A percentile compares a stretch with the other conserved stretches of the same genome.
phyloP scores from a whole-genome alignment of 2,113 vertebrate genomes.

The Triplophysa siluroides region DNA sequence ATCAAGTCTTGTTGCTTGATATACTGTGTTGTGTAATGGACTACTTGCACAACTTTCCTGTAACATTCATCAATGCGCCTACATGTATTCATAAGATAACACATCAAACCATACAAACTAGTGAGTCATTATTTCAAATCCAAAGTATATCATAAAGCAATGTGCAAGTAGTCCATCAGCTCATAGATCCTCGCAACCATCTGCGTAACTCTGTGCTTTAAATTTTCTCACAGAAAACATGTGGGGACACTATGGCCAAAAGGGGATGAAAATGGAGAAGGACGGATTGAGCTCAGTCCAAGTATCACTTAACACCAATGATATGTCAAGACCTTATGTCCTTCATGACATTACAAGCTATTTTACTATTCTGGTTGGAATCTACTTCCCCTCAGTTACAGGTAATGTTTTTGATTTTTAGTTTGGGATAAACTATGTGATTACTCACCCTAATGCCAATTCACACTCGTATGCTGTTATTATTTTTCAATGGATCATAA shows the following conservation, averaged over 20 bases:
- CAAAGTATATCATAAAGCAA: no score
- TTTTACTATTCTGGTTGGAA: conserved; percentile 94
- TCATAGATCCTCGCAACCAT: not conserved
- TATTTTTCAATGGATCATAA: not conserved
- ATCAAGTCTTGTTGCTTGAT: no score
- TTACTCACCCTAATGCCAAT: no score
- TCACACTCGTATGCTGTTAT: not conserved
- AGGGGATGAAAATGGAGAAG: conserved; percentile 78
- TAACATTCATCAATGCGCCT: no score
- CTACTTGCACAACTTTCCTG: no score
- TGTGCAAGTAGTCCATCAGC: no score
- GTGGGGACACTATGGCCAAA: conserved; percentile 83
- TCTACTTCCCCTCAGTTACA: conserved; percentile 96
- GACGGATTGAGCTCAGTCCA: conserved; percentile 58
- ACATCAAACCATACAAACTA: no score
- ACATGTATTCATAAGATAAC: no score
- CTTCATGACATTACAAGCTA: conserved; percentile 86
- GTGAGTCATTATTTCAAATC: no score
- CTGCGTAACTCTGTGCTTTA: not conserved
- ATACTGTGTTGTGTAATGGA: no score
- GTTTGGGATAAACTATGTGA: no score
- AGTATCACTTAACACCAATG: conserved; percentile 50
- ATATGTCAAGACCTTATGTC: conserved; percentile 70
- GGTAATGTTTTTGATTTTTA: conserved; percentile 70
- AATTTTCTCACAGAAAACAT: conserved; percentile 80